phyloP scores from a whole-genome alignment of 2,113 vertebrate species.

The Petrocephalus zakoni region DNA sequence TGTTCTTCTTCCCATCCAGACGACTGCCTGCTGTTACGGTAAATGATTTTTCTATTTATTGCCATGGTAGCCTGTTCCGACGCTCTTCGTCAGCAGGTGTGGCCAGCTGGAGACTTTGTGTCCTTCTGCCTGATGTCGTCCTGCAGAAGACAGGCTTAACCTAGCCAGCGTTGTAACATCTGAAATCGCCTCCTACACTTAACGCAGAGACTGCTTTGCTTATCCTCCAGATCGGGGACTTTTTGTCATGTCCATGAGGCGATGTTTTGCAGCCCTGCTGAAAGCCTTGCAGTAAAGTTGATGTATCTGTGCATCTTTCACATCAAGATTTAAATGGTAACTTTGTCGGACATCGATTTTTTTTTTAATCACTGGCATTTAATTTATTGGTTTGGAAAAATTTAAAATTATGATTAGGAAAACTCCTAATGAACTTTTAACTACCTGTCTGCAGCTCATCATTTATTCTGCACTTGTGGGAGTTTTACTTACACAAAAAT shows the following conservation, averaged over 20 bases:
- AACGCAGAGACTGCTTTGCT: neutral
- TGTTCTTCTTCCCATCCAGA: neutral
- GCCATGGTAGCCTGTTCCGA: neutral
- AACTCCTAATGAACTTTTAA: conserved; percentile 30
- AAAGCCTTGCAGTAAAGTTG: neutral
- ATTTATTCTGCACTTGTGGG: neutral
- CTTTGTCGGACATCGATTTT: neutral
- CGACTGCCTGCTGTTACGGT: neutral
- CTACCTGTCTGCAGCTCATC: conserved; percentile 22
- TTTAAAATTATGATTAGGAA: conserved; percentile 31
- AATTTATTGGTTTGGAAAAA: conserved; percentile 31
- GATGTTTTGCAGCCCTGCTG: neutral
- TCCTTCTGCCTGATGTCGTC: neutral
- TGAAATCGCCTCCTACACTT: neutral
- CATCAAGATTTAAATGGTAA: neutral
- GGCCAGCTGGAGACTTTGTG: neutral
- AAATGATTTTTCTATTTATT: neutral
- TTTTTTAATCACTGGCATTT: neutral
- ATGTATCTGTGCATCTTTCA: neutral
- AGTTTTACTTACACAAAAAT: too few relatives aligned
- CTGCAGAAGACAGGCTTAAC: neutral
- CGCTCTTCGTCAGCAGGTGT: neutral
- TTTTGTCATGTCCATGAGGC: neutral
- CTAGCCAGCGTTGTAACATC: neutral
- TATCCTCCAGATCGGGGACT: neutral